Evolutionary conservation across 2,888 invertebrate genomes (phyloP), one percentile per base, ranked within the genome.

Genomic region (Ernsta delagoae): DNA sequence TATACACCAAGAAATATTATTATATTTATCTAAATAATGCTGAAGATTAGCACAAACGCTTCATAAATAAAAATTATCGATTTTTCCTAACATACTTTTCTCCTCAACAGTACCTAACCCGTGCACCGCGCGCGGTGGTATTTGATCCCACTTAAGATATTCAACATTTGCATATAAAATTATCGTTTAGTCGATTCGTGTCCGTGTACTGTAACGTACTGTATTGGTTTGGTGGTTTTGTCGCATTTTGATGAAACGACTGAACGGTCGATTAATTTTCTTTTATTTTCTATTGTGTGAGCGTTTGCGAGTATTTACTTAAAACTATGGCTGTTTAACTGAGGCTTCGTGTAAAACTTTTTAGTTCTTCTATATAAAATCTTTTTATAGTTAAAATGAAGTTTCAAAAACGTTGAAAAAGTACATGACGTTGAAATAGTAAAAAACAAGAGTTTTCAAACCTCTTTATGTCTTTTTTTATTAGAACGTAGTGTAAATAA

Each of bases 141-240:
- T 85, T 87, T 85, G 91, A 90, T 91, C 86, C 83, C 83, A 87
- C 89, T 90, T 89, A 86, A 89, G 90, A 90, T 90, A 89, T 85
- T 77, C 77, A 69, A 76, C 81, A 89, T 90, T 90, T 86, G 85
- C 89, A 90, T 90, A 89, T 75, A 81, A 87, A 90, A 89, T 87
- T 85, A 83, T 81, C 81, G 79, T 86, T 83, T 76, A 74, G 78
- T 80, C 75, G 77, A 78, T 75, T 68, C 70, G 74, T 77, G 77
- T 43, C 16, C 34, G 45, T 41, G 31, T 75, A 77, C 77, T 48
- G 80, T 77, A 77, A 80, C 78, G 72, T 36, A 36, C 36, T 36
- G 64, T 76, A 79, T 79, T 74, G 78, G 77, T 80, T 80, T 80
- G 74, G 79, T 75, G 80, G 79, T 36, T 78, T 77, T 75, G 75